Evolutionary conservation across 2,888 invertebrate genomes (phyloP).

Genomic region (Tenthredo livida): DNA sequence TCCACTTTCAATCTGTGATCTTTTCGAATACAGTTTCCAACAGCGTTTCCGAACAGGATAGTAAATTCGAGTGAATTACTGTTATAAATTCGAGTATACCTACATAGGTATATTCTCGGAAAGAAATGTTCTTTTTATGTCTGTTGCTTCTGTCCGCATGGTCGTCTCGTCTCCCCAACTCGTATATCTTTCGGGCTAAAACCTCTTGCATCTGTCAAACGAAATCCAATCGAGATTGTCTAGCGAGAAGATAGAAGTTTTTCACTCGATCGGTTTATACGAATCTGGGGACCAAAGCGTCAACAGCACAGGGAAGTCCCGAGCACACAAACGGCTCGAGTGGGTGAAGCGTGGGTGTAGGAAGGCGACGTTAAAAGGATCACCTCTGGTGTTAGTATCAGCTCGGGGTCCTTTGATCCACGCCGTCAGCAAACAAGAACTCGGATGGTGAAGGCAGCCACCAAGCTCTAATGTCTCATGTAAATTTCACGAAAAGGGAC

Average conservation of each 20-base stretch:
- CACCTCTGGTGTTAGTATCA: constrained; percentile 52
- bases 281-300: constrained; percentile 23
- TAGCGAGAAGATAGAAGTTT: constrained; percentile 31
- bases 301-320: constrained; percentile 36
- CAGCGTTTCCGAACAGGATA: background rate
- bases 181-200: background rate
- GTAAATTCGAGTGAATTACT: background rate
- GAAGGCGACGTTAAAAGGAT: constrained; percentile 51
- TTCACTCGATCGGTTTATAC: constrained; percentile 19
- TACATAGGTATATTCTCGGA: background rate
- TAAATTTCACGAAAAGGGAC: constrained; percentile 76
- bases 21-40: background rate
- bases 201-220: constrained; percentile 34
- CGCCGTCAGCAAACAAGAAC: constrained; percentile 77
- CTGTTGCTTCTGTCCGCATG: background rate
- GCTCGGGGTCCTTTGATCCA: constrained; percentile 75
- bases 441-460: constrained; percentile 73
- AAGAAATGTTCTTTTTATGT: constrained; percentile 7
- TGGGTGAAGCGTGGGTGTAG: constrained; percentile 31
- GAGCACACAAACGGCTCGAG: constrained; percentile 48
- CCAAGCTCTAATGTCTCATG: constrained; percentile 78
- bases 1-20: background rate
- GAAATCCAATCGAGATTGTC: constrained; percentile 16
- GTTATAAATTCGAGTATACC: background rate
- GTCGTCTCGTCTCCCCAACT: background rate